Base-by-base conservation (phyloP, 1,140 invertebrate species). In the Olivierus martensii region DNA sequence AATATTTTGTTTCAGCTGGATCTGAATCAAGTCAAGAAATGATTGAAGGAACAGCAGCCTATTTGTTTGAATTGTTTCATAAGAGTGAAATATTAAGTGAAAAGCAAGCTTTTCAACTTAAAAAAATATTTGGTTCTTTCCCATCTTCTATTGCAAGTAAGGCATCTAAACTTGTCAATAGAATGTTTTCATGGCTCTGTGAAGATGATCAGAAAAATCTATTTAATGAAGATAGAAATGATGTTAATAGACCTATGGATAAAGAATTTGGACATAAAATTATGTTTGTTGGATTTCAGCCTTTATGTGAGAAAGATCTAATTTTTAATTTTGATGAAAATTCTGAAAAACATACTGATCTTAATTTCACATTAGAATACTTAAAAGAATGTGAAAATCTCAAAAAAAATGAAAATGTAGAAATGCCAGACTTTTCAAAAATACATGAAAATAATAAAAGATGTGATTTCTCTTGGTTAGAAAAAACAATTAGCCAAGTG, bases 11-110 rank as follows among this genome's bases (percentile, higher is more conserved):
- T 39, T 46, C n/a, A 56, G 54, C 39, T 51, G 69, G 70, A 12
- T 69, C 69, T 19, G 73, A 78, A 21, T 69, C 74, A 28, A 56
- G 70, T 34, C 59, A 69, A 54, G 74, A 80, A 51, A 64, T 77
- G 11, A 67, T 79, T 22, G 76, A 82, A 63, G 78, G 81, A 63
- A 74, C 79, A 39, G 67, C 75, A 21, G 68, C 81, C 4, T 75
- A 77, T 57, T 60, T 76, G 4, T 67, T 83, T 37, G 66, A 73
- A 53, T 65, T 81, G 56, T 80, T 83, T 52, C 67, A 79, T 10
- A 67, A 76, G 55, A 71, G 78, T 41, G 72, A 74, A 52, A 67
- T 73, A 52, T 73, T 82, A 6, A 73, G 75, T 51, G 66, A 74
- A 63, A 69, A 36, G 65, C 64, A 39, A 57, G 58, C 12, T 56